Base-by-base conservation (phyloP, 2,797 vertebrate genomes). In the Neoniphon sammara region DNA sequence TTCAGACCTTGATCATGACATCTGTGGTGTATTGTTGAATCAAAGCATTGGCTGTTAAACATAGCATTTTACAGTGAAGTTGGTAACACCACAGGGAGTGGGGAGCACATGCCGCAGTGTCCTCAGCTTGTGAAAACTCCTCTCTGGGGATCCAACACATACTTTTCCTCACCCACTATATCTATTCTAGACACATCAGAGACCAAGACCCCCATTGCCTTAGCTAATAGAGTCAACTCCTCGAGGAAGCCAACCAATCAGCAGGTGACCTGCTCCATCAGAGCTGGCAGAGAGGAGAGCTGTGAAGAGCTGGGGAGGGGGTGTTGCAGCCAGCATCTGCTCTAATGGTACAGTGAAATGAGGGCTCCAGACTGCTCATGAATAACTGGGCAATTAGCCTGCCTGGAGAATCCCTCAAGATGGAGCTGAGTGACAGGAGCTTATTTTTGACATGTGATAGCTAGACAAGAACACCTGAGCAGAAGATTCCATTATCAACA, bases 161-260 rank as follows among this genome's bases (percentile, higher is more conserved):
- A 42, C 49, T 60, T 63, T 58, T 57, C 31, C 21, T 75, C 42
- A 61, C 55, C 62, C 34, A 30, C 42, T 54, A 31, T 54, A 67
- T 82, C 81, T 86, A 77, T 78, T 85, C 55, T 52, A 62, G 83
- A 86, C 78, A 72, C 80, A 85, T 78, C 78, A 47, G 62, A 63
- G 70, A 59, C 75, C 63, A 46, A 74, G 62, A 64, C 66, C 44
- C 76, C 83, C 53, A 70, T 82, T 82, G 82, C 77, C 68, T 49
- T 68, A 59, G 73, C 88, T 92, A 89, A 92, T 92, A 84, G 76
- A 89, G 85, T 85, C 74, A 81, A 78, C 81, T 89, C 81, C 80
- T 75, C 2, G 2, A 84, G 80, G 78, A 86, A 82, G 63, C 39
- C 64, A 73, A 76, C 77, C 78, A 77, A 86, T 90, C 60, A 83